phyloP scores from a whole-genome alignment of 30 jellyfish, hydroid and myxozoan genomes.

The Hydra vulgaris region DNA sequence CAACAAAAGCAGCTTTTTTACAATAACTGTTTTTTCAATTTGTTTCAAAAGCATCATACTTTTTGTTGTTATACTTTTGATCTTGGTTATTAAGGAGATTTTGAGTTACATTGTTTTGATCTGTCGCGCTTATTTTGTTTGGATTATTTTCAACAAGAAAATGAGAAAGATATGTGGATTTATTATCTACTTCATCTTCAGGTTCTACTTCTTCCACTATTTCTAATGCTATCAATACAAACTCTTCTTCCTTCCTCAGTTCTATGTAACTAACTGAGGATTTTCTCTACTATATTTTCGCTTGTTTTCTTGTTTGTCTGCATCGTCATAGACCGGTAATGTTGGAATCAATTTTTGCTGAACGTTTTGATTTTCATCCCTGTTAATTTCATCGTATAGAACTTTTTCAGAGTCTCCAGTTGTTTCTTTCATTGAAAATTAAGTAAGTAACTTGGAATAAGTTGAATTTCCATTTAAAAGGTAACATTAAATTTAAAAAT shows the following conservation, averaged over 20 bases:
- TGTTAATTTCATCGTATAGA: too few species aligned
- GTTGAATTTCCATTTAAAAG: background rate
- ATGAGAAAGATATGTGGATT: background rate
- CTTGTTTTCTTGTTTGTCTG: background rate
- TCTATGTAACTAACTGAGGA: slow-evolving; percentile 20
- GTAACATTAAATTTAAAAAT: background rate
- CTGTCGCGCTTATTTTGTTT: background rate
- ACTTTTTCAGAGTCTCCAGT: background rate
- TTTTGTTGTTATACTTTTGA: background rate
- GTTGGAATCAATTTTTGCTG: background rate
- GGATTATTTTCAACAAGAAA: background rate
- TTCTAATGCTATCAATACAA: background rate
- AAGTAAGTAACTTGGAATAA: background rate
- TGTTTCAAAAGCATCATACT: background rate
- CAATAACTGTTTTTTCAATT: slow-evolving; percentile 3
- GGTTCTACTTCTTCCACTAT: background rate
- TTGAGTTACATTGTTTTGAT: background rate
- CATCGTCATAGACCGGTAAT: background rate
- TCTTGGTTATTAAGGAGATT: background rate
- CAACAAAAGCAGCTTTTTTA: slow-evolving; percentile 18
- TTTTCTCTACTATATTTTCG: slow-evolving; percentile 4
- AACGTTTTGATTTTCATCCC: too few species aligned
- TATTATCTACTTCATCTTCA: background rate
- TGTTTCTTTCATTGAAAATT: background rate
- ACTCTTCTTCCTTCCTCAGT: slow-evolving; percentile 8